phyloP scores from a whole-genome alignment of 1,140 invertebrate genomes.

The Manduca sexta region DNA sequence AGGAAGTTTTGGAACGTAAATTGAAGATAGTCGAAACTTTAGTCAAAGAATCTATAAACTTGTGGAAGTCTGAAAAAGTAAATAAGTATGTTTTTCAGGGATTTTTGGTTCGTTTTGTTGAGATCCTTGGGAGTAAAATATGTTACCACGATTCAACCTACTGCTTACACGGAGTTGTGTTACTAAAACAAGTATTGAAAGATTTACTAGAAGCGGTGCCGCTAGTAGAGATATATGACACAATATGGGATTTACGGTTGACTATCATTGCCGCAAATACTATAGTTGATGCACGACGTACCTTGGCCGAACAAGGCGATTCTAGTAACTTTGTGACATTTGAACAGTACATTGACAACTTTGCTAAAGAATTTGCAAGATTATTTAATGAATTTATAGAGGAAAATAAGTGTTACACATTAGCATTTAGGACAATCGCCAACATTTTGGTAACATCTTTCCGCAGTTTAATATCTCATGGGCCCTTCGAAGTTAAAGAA shows the following conservation, averaged over 20 bases:
- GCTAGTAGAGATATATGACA: conserved; percentile 21
- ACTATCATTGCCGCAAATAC: conserved; percentile 9
- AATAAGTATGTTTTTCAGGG: conserved; percentile 11
- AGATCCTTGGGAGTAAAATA: background rate
- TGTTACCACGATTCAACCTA: too few species aligned
- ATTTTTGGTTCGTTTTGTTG: conserved; percentile 6
- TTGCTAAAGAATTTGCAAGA: conserved; percentile 18
- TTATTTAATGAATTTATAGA: conserved; percentile 19
- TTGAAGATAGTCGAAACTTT: conserved; percentile 20
- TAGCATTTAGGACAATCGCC: too few species aligned
- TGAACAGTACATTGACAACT: conserved; percentile 6
- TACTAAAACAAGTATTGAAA: too few species aligned
- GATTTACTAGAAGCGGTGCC: conserved; percentile 15
- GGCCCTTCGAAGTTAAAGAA: too few species aligned
- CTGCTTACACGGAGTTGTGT: too few species aligned
- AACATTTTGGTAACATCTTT: too few species aligned
- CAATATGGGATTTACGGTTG: conserved; percentile 18
- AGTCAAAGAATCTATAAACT: conserved; percentile 18
- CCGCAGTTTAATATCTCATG: too few species aligned
- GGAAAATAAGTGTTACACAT: conserved; percentile 11
- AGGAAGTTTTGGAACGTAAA: conserved; percentile 21
- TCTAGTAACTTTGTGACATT: background rate
- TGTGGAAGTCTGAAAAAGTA: conserved; percentile 20
- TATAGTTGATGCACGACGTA: background rate
- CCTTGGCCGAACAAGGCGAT: background rate